These are phyloP conservation scores for Cryptomyrus ogoouensis DNA, from an alignment of 2,113 vertebrate species.

Conservation along the genomic window DNA sequence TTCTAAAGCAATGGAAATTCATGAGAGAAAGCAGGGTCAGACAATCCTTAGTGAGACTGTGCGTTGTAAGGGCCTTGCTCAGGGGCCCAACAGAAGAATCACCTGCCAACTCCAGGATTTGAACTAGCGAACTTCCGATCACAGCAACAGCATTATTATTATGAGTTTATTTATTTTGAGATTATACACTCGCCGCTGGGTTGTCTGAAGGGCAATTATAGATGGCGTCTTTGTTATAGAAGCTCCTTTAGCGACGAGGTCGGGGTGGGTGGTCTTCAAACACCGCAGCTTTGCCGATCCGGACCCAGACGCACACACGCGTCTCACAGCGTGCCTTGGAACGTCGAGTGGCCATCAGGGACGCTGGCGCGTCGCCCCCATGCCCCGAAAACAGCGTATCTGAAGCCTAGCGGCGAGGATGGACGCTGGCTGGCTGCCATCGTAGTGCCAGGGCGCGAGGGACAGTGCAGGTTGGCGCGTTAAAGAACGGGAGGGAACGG, in stretches of 20 bases:
- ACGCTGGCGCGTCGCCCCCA: neutral
- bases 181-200: neutral
- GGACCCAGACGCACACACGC: neutral
- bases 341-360: neutral
- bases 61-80: neutral
- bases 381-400: neutral
- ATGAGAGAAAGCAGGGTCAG: neutral
- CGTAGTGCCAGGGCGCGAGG: neutral
- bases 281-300: neutral
- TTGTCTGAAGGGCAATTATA: slow-evolving; percentile 3
- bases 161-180: neutral
- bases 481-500: neutral
- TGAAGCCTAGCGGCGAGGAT: neutral
- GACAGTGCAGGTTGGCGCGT: neutral
- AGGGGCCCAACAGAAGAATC: neutral
- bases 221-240: neutral
- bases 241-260: neutral
- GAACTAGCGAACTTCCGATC: neutral
- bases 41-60: neutral
- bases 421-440: neutral
- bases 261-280: neutral
- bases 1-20: neutral
- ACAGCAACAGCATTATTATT: neutral
- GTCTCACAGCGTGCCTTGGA: neutral
- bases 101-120: neutral